These are phyloP conservation scores for Andricus quercusramuli DNA, from an alignment of 2,888 invertebrate genomes.

Conservation along the genomic window DNA sequence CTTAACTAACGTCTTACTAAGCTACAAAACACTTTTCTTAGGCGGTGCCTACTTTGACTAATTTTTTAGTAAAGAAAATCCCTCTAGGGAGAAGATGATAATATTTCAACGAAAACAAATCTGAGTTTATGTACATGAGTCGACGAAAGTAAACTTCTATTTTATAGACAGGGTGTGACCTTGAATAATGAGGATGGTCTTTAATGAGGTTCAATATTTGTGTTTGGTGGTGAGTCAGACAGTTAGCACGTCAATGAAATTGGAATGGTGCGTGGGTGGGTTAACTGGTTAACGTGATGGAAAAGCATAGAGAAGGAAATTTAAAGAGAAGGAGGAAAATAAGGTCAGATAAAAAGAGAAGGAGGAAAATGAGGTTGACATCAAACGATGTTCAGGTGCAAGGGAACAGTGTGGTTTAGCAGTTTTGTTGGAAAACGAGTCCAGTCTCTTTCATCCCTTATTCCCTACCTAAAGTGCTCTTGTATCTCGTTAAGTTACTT, in stretches of 20 bases:
- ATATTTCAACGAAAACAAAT: background rate
- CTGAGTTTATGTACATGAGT: background rate
- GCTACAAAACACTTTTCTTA: too few species aligned
- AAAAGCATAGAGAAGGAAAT: background rate
- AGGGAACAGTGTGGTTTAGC: background rate
- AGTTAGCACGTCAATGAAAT: constrained; percentile 51
- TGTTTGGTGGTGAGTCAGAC: constrained; percentile 63
- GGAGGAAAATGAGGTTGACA: background rate
- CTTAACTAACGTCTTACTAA: too few species aligned
- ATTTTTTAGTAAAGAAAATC: too few species aligned
- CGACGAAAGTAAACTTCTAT: background rate
- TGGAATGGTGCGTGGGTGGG: constrained; percentile 35
- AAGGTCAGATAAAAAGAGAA: background rate
- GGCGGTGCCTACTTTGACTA: too few species aligned
- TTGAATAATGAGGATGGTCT: constrained; percentile 13
- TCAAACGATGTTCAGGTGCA: background rate
- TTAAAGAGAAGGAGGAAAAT: background rate
- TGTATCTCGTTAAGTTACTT: background rate
- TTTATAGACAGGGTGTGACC: constrained; percentile 5
- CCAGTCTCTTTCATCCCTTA: background rate
- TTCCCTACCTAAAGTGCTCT: background rate
- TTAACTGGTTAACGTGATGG: background rate
- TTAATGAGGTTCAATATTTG: constrained; percentile 57
- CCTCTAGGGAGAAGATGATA: background rate
- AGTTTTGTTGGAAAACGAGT: background rate